Evolutionary conservation across 2,888 invertebrate genomes (phyloP).

Genomic region (Hirtodrosophila trivittata): DNA sequence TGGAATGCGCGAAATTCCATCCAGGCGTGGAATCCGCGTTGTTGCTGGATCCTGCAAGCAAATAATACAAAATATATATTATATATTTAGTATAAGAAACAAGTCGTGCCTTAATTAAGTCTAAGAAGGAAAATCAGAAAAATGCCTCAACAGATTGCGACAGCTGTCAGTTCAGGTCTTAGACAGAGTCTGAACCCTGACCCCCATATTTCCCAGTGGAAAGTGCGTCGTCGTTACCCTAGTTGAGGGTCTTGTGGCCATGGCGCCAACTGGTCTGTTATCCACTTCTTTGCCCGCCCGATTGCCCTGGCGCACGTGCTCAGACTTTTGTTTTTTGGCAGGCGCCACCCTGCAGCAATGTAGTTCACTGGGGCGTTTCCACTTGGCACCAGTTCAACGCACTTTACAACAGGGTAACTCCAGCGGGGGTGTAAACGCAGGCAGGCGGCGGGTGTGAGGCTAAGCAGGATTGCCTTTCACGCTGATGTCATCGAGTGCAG

Average conservation of each 20-base stretch:
- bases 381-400: conserved; percentile 76
- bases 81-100: background rate
- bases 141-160: conserved; percentile 47
- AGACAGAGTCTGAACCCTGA: background rate
- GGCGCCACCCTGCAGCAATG: conserved; percentile 51
- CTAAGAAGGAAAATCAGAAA: conserved; percentile 19
- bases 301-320: conserved; percentile 54
- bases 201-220: background rate
- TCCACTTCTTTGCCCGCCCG: conserved; percentile 3
- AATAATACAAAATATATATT: conserved; percentile 1
- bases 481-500: conserved; percentile 69
- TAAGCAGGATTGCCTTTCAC: conserved; percentile 16
- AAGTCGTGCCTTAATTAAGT: conserved; percentile 9
- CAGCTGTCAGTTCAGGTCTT: conserved; percentile 48
- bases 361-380: conserved; percentile 74
- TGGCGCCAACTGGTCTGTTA: conserved; percentile 58
- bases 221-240: conserved; percentile 50
- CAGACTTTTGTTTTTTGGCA: conserved; percentile 68
- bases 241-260: conserved; percentile 9
- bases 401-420: conserved; percentile 50
- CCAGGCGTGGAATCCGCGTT: conserved; percentile 82
- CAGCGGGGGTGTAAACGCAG: background rate
- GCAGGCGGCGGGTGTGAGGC: background rate
- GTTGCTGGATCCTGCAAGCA: conserved; percentile 80
- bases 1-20: conserved; percentile 81